Percentiles rank a stretch among this genome's conserved stretches.
Evolutionary conservation across 2,113 vertebrate genomes (phyloP).

Genomic region (Ovis canadensis): DNA sequence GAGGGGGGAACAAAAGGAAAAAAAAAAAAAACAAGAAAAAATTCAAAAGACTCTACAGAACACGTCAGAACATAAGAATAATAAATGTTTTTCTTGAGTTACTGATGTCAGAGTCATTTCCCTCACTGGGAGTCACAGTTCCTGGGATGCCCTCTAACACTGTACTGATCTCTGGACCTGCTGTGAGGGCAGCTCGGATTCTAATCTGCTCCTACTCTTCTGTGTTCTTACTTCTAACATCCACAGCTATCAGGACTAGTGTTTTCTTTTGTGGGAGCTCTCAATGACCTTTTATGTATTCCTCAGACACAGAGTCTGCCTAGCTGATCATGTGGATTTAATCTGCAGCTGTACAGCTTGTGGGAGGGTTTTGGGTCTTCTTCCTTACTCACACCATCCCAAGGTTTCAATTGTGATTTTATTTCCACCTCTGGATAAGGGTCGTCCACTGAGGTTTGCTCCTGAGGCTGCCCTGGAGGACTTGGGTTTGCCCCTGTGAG

Average conservation of each 20-base stretch:
- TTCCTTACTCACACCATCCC: background rate
- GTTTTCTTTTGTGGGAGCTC: background rate
- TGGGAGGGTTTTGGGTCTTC: background rate
- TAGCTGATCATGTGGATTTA: background rate
- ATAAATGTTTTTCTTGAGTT: background rate
- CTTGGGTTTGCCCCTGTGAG: background rate
- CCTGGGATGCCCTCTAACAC: background rate
- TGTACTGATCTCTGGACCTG: background rate
- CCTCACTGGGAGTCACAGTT: background rate
- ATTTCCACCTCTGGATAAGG: background rate
- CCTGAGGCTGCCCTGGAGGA: background rate
- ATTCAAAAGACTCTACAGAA: background rate
- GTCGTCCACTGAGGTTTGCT: background rate
- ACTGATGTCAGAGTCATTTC: background rate
- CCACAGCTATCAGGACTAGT: background rate
- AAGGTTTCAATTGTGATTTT: background rate
- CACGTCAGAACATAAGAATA: background rate
- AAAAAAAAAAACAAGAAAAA: background rate
- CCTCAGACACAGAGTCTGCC: background rate
- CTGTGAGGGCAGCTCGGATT: background rate
- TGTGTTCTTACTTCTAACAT: background rate
- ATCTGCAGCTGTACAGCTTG: background rate
- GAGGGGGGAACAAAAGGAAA: background rate
- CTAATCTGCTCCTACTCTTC: background rate
- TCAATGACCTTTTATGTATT: background rate